These are phyloP conservation scores for Spinibarbus caldwelli DNA, from an alignment of 2,797 vertebrate species.

Conservation along the genomic window DNA sequence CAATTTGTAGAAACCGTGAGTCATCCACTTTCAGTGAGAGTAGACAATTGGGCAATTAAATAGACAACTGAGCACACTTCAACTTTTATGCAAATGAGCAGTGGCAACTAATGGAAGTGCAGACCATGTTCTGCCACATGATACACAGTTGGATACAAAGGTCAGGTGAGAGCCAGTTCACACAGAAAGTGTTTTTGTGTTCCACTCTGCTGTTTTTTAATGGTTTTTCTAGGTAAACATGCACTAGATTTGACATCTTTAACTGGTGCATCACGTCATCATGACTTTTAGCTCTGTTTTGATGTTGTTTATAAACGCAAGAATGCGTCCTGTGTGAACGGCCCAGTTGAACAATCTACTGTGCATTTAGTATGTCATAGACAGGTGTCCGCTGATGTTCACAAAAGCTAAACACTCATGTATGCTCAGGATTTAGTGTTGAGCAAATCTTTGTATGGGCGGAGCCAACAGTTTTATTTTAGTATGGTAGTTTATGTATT, in stretches of 20 bases:
- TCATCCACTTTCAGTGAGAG: conserved; percentile 1
- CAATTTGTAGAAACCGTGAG: not conserved
- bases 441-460: not conserved
- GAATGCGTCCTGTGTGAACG: not conserved
- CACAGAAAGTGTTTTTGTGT: not conserved
- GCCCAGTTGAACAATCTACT: not conserved
- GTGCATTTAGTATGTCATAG: not conserved
- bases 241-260: no score
- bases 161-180: not conserved
- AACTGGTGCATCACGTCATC: not conserved
- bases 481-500: conserved; percentile 10
- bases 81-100: not conserved
- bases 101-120: not conserved
- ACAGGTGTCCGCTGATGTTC: not conserved
- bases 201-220: not conserved
- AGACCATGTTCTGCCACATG: not conserved
- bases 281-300: not conserved
- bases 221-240: not conserved
- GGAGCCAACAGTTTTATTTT: not conserved
- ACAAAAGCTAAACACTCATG: not conserved
- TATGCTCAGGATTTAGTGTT: not conserved
- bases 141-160: not conserved
- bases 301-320: not conserved
- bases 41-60: not conserved
- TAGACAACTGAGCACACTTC: not conserved